phyloP scores from a whole-genome alignment of 1,140 invertebrate genomes.

The Bilobella aurantiaca region DNA sequence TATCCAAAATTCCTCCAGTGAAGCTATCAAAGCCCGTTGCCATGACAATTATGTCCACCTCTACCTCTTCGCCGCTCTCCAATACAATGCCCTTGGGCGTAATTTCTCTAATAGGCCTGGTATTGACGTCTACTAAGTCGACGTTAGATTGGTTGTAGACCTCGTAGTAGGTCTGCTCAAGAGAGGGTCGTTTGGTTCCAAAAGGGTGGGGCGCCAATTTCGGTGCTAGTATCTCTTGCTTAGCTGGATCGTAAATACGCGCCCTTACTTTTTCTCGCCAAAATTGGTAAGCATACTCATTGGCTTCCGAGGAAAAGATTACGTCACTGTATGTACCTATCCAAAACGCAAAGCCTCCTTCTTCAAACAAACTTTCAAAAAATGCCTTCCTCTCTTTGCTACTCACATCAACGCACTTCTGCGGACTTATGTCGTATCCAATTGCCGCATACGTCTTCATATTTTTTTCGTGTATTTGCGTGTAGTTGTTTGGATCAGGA shows the following conservation, averaged over 20 bases:
- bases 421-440: neutral
- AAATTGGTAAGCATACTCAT: conserved; percentile 9
- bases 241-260: neutral
- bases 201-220: neutral
- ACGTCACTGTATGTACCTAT: neutral
- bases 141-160: conserved; percentile 13
- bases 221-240: conserved; percentile 4
- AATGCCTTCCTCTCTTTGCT: neutral
- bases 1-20: conserved; percentile 9
- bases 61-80: neutral
- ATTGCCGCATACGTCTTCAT: neutral
- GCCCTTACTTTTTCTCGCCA: conserved; percentile 10
- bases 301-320: conserved; percentile 1
- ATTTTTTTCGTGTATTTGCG: neutral
- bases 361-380: neutral
- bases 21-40: conserved; percentile 9
- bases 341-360: conserved; percentile 8
- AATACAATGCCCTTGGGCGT: conserved; percentile 3
- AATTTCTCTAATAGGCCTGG: conserved; percentile 11
- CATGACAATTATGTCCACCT: conserved; percentile 2
- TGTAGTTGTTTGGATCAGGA: neutral
- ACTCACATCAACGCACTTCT: neutral
- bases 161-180: conserved; percentile 13
- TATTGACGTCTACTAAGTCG: conserved; percentile 5
- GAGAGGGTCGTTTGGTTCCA: conserved; percentile 5